A percentile compares a stretch with the other conserved stretches of the same genome.
phyloP scores from a whole-genome alignment of 1,140 invertebrate genomes.

The Leptinotarsa lineolata region DNA sequence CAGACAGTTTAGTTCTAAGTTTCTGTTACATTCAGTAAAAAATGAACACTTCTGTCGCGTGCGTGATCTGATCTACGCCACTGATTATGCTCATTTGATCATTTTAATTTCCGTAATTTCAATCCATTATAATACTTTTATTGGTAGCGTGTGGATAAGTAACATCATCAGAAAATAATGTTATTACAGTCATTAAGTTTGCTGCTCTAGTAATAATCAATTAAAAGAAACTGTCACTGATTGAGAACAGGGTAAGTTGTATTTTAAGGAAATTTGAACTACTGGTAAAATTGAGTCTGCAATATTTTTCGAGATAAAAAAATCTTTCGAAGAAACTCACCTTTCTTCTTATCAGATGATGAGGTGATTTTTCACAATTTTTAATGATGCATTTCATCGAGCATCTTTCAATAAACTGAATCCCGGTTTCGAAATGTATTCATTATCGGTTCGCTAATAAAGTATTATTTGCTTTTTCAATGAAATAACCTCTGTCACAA shows the following conservation, averaged over 20 bases:
- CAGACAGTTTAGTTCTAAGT: neutral
- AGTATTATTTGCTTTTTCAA: constrained; percentile 7
- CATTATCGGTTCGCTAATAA: constrained; percentile 9
- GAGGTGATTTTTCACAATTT: constrained; percentile 2
- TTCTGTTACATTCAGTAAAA: neutral
- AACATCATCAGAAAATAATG: neutral
- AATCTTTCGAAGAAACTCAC: constrained; percentile 6
- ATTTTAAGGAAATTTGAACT: no score
- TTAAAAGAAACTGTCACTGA: neutral
- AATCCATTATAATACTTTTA: neutral
- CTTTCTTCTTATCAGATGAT: neutral
- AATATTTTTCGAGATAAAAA: neutral
- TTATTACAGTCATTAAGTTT: neutral
- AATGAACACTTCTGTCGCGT: neutral
- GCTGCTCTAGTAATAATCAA: constrained; percentile 9
- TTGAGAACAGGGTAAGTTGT: neutral
- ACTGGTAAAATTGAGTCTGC: neutral
- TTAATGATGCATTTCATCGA: neutral
- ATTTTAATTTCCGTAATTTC: neutral
- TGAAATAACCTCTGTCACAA: neutral
- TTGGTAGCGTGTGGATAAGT: neutral
- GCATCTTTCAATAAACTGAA: neutral
- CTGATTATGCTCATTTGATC: no score
- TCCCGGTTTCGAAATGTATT: neutral
- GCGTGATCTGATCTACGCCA: neutral